Conservation (phyloP, 2,113 vertebrate genomes). For the Mobula birostris region DNA sequence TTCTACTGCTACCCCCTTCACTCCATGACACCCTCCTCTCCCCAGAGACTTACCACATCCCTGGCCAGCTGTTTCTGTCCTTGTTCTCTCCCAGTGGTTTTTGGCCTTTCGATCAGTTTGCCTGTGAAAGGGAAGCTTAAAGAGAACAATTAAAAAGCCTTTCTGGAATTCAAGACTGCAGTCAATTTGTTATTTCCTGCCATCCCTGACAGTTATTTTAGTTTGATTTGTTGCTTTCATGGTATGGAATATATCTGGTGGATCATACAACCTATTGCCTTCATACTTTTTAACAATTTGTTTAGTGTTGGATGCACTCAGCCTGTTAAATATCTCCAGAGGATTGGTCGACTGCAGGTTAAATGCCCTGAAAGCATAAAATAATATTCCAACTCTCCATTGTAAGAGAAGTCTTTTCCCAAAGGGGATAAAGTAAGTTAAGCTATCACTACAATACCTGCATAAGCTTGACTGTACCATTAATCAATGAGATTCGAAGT, state of each 20-base stretch:
- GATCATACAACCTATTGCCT: background rate
- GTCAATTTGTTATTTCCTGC: background rate
- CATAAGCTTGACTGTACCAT: background rate
- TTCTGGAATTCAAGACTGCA: too few species aligned
- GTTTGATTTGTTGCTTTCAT: background rate
- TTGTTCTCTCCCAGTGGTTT: too few species aligned
- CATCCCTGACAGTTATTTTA: background rate
- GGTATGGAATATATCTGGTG: background rate
- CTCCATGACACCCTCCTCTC: too few species aligned
- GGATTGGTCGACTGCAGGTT: background rate
- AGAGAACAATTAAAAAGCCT: too few species aligned
- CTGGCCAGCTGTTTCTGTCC: too few species aligned
- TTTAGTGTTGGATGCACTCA: background rate
- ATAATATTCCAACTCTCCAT: background rate
- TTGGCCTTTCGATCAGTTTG: too few species aligned
- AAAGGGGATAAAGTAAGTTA: background rate
- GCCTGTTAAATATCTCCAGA: background rate
- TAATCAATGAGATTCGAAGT: background rate
- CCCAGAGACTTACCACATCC: too few species aligned
- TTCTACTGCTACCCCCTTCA: too few species aligned
- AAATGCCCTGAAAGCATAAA: background rate
- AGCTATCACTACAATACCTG: background rate
- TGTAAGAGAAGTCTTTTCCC: background rate
- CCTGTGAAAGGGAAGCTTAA: too few species aligned
- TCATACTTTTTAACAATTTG: background rate